phyloP scores from a whole-genome alignment of 2,113 vertebrate species.

The Empidonax alnorum region DNA sequence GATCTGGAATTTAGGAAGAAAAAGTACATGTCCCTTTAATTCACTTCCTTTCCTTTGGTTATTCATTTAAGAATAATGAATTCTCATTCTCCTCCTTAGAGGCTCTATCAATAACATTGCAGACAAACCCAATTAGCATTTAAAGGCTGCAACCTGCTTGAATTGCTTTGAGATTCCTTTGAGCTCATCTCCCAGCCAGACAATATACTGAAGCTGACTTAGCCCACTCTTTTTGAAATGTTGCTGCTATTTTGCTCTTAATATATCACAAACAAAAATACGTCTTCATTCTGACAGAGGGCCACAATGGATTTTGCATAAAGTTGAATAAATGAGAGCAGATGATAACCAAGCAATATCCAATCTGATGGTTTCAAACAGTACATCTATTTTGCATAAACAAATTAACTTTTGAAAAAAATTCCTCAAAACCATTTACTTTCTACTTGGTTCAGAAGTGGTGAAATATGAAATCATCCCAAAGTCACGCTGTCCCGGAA shows the following conservation, averaged over 20 bases:
- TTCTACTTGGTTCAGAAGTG: neutral
- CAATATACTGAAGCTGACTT: conserved; percentile 37
- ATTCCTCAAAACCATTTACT: neutral
- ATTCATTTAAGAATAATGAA: neutral
- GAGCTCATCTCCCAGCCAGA: conserved; percentile 24
- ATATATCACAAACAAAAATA: conserved; percentile 49
- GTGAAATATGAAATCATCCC: neutral
- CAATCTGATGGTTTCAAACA: neutral
- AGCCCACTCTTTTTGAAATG: conserved; percentile 25
- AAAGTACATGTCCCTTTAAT: neutral
- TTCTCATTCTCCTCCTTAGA: conserved; percentile 1
- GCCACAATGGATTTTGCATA: neutral
- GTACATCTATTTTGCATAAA: conserved; percentile 1
- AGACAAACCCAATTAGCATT: conserved; percentile 40
- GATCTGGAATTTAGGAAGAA: neutral
- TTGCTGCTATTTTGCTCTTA: neutral
- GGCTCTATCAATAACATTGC: conserved; percentile 34
- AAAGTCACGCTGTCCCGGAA: neutral
- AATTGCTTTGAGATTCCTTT: conserved; percentile 1
- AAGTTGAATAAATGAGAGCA: conserved; percentile 2
- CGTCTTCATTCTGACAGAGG: neutral
- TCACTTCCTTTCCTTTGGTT: neutral
- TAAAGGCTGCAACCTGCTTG: conserved; percentile 24
- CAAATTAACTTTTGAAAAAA: conserved; percentile 28
- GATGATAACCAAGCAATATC: neutral